Evolutionary conservation across 2,797 vertebrate species (phyloP), one percentile per base, ranked within the genome.

Genomic region (Cichlasoma orientale): DNA sequence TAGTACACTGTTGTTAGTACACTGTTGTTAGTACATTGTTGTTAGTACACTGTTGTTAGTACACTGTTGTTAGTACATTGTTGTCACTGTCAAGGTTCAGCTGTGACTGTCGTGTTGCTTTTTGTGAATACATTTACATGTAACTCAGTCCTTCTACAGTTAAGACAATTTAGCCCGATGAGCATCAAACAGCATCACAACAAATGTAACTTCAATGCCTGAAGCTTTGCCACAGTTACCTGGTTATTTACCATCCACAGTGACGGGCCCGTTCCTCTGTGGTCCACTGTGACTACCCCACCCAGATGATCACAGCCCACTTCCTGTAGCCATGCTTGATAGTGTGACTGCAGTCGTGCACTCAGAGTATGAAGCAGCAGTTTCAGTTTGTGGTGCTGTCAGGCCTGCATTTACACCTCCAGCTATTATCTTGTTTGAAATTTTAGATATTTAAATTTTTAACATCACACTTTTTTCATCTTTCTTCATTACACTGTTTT

Each of bases 191-290:
- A 41, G 4, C 38, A 41, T 11, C 11, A 14, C 38, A 41, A 12
- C 38, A 36, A 9, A 36, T 36, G 33, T 10, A 41, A 41, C 38
- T 11, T 41, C 38, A 12, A 4, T 12, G 38, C 12, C 38, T 41
- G 12, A 1, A 41, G 38, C 38, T 41, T 14, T 41, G 38, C 38
- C 5, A 14, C 41, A 5, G 41, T 16, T 44, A 44, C 14, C 41
- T 5, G 3, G 12, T 14, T 44, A 36, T 36, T 36, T 36, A 14
- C 4, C 14, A 44, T 44, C 14, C 12, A 16, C 13, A 44, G 41
- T 16, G 2, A 44, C 0, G 12, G 53, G 16, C 0, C 0, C 0
- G 1, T 31, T 19, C 27, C 27, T 4, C 2, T 27, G 27, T 27
- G 6, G 6, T 1, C 31, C 31, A 29, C 31, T 33, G 7, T 8